Percentiles rank a stretch among this genome's conserved stretches.
These are phyloP conservation scores for Drosophila fungiperda DNA, from an alignment of 2,888 invertebrate species.

Conservation along the genomic window DNA sequence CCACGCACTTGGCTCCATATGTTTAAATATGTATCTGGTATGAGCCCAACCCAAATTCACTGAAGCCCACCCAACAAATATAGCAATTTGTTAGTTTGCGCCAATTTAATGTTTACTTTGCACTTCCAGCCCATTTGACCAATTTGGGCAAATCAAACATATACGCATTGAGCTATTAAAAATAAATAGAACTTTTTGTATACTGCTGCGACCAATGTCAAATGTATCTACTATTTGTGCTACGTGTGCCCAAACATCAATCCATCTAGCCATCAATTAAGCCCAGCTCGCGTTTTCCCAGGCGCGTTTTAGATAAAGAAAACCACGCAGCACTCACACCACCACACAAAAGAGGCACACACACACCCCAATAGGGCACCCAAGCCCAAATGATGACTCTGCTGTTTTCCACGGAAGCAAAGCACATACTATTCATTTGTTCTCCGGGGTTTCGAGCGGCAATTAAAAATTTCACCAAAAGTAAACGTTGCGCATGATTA, in stretches of 20 bases:
- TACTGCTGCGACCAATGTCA: conserved; percentile 29
- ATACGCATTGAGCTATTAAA: conserved; percentile 55
- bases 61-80: conserved; percentile 39
- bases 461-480: conserved; percentile 74
- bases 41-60: conserved; percentile 43
- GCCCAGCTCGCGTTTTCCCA: conserved; percentile 66
- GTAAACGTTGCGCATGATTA: conserved; percentile 78
- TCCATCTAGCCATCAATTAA: conserved; percentile 67
- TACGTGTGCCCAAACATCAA: conserved; percentile 15
- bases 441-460: conserved; percentile 51
- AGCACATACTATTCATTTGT: conserved; percentile 33
- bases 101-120: conserved; percentile 79
- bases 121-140: conserved; percentile 61
- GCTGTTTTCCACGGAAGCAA: conserved; percentile 62
- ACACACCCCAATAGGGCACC: conserved; percentile 30
- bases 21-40: neutral
- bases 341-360: conserved; percentile 20
- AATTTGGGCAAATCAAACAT: conserved; percentile 66
- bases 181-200: conserved; percentile 41
- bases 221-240: conserved; percentile 50
- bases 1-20: conserved; percentile 24
- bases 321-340: conserved; percentile 42
- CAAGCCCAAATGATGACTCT: conserved; percentile 64
- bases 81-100: conserved; percentile 72
- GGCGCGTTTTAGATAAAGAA: conserved; percentile 70